Evolutionary conservation across 2,888 invertebrate genomes (phyloP), one percentile per base, ranked within the genome.

Genomic region (Hydraecia micacea): DNA sequence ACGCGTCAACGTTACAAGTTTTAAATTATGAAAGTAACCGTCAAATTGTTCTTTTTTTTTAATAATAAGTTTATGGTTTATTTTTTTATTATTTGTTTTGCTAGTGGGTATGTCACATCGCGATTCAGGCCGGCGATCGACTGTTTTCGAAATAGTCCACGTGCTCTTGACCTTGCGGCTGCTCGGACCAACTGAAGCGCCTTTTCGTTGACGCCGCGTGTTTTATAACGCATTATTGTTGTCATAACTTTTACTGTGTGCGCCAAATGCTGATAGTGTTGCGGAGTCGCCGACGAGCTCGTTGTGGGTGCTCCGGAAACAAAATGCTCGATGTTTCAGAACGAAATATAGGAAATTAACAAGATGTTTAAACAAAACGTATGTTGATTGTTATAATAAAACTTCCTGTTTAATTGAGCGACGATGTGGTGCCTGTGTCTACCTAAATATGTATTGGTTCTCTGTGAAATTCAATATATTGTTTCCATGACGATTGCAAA

Each of bases 151-250:
- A 94, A 93, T 94, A 94, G 95, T 91, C 90, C 92, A 92, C 90
- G 89, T 93, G 95, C 91, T 95, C 95, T 95, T 97, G 96, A 97
- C 97, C 97, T 97, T 96, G 96, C 94, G 92, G 90, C 91, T 88
- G 92, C 94, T 92, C 93, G 89, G 89, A 91, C 92, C 92, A 89
- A 97, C 96, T 96, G 96, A 95, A 95, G 94, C 93, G 91, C 93
- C 92, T 94, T 95, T 95, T 94, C 92, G 95, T 93, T 90, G 91
- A 91, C 91, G 91, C 93, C 87, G 92, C 91, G 91, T 92, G 94
- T 96, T 96, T 97, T 97, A 96, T 96, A 96, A 96, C 93, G 94
- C 93, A 93, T 93, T 93, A 94, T 94, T 96, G 95, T 96, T 95
- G 95, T 96, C 93, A 94, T 95, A 95, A 95, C 95, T 95, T 95